Evolutionary conservation across 2,113 vertebrate genomes (phyloP).

Genomic region (Jaculus jaculus): DNA sequence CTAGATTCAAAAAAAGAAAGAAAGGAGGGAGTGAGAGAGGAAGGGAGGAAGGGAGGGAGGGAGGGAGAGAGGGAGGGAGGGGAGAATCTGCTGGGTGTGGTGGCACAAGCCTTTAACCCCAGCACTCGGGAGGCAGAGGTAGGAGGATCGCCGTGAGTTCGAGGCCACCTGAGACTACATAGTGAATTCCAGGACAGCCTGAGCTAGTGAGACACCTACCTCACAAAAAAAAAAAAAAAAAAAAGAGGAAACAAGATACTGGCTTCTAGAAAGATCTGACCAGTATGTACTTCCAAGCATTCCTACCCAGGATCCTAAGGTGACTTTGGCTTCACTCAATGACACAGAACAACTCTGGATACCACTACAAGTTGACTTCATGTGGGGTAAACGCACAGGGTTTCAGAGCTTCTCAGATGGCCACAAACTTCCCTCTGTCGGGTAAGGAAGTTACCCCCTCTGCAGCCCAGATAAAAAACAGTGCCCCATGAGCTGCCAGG

Average conservation of each 20-base stretch:
- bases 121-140: no score
- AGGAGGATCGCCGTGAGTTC: no score
- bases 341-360: background rate
- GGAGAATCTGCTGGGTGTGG: no score
- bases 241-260: background rate
- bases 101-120: no score
- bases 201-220: no score
- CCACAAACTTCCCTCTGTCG: background rate
- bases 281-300: no score
- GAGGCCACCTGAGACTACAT: no score
- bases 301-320: background rate
- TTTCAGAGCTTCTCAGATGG: background rate
- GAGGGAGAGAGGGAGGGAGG: no score
- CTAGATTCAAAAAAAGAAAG: background rate
- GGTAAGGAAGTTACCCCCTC: no score
- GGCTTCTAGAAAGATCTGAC: background rate
- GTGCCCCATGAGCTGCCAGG: background rate
- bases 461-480: background rate
- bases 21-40: background rate
- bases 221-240: slow-evolving; percentile 7
- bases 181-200: no score
- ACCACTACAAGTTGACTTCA: background rate
- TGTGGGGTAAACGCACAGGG: background rate
- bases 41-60: background rate
- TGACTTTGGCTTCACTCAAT: background rate